Percentiles rank a stretch among this genome's conserved stretches.
These are phyloP conservation scores for Pedetes capensis DNA, from an alignment of 2,113 vertebrate species.

Conservation along the genomic window DNA sequence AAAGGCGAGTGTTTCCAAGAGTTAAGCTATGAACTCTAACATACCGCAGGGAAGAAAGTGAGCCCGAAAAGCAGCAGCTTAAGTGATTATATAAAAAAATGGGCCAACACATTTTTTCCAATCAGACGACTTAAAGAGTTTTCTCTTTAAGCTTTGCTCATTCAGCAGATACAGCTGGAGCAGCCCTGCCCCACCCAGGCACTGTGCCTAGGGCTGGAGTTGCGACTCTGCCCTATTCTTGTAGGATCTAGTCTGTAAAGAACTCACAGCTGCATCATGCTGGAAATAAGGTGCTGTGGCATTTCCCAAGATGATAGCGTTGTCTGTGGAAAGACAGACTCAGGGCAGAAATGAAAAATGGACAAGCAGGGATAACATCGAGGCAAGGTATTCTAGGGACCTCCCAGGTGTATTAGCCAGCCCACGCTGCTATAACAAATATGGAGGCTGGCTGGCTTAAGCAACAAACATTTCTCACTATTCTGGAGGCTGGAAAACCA, in stretches of 20 bases:
- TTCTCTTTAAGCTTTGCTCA: background rate
- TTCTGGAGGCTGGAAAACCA: background rate
- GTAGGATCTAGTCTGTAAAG: background rate
- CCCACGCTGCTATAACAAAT: background rate
- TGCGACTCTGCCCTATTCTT: fast-evolving
- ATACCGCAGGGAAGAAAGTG: background rate
- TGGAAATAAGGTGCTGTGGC: fast-evolving
- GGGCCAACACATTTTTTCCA: background rate
- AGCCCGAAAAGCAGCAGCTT: background rate
- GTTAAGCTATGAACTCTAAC: background rate
- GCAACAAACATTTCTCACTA: background rate
- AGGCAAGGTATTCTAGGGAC: background rate
- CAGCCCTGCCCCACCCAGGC: no score
- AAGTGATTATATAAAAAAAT: background rate
- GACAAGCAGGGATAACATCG: background rate
- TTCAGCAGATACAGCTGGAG: background rate
- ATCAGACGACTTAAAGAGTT: background rate
- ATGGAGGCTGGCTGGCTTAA: background rate
- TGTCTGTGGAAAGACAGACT: background rate
- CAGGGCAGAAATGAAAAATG: background rate
- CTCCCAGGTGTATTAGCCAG: background rate
- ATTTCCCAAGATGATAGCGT: background rate
- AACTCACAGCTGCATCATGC: background rate
- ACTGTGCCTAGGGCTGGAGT: background rate
- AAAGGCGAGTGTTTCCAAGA: background rate